Evolutionary conservation across 2,888 invertebrate species (phyloP).

Genomic region (Hesperia comma): DNA sequence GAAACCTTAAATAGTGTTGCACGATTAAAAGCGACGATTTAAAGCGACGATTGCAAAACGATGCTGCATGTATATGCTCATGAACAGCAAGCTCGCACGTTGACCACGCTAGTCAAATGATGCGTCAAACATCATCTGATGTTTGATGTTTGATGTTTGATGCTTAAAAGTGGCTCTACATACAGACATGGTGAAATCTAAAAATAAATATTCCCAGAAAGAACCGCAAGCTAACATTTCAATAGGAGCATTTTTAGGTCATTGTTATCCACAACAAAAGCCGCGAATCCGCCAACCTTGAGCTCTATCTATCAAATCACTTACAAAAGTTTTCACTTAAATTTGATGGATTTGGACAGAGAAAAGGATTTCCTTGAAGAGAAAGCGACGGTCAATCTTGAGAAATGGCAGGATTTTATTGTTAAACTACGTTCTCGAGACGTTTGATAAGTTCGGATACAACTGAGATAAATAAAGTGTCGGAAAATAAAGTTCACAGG

Average conservation of each 20-base stretch:
- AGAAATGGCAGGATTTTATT: conserved; percentile 15
- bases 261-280: conserved; percentile 21
- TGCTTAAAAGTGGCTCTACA: background rate
- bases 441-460: conserved; percentile 18
- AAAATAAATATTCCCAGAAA: background rate
- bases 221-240: background rate
- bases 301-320: conserved; percentile 14
- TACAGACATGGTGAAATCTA: background rate
- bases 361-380: conserved; percentile 7
- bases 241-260: conserved; percentile 16
- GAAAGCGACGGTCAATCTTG: conserved; percentile 30
- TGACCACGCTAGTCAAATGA: too few species aligned
- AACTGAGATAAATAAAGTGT: conserved; percentile 21
- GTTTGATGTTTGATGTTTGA: too few species aligned
- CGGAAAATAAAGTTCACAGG: conserved; percentile 1
- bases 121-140: too few species aligned
- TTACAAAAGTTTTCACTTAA: conserved; percentile 30
- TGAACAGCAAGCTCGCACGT: too few species aligned
- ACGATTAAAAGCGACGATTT: too few species aligned
- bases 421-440: conserved; percentile 1
- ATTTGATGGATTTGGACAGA: conserved; percentile 30
- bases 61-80: too few species aligned
- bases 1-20: background rate
- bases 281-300: conserved; percentile 5
- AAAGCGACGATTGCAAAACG: too few species aligned